phyloP scores from a whole-genome alignment of 2,797 vertebrate species.

The Thamnophis elegans region DNA sequence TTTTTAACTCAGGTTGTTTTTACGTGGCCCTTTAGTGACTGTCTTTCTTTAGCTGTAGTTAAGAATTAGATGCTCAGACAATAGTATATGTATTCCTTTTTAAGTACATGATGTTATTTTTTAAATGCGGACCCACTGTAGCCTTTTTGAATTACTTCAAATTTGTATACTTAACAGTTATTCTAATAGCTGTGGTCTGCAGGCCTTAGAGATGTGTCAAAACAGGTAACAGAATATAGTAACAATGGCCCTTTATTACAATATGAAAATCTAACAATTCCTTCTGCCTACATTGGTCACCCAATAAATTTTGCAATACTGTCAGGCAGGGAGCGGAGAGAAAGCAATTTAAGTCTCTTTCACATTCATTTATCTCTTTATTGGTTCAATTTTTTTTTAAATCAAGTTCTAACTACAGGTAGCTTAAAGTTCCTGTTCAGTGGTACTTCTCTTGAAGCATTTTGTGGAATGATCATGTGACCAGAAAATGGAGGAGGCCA shows the following conservation, averaged over 20 bases:
- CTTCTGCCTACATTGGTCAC: neutral
- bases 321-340: neutral
- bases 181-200: neutral
- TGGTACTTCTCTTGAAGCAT: neutral
- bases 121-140: neutral
- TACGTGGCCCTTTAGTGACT: constrained; percentile 46
- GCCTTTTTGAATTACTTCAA: neutral
- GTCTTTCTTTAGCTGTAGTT: constrained; percentile 54
- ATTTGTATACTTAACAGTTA: neutral
- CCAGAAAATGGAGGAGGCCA: neutral
- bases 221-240: neutral
- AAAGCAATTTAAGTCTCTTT: neutral
- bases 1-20: constrained; percentile 55
- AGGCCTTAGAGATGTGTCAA: neutral
- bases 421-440: neutral
- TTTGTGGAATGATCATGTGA: neutral
- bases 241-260: neutral
- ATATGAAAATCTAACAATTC: neutral
- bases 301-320: neutral
- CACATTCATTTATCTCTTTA: neutral
- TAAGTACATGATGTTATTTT: neutral
- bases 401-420: neutral
- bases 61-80: constrained; percentile 45
- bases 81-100: neutral
- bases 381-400: neutral